Percentiles rank a stretch among this genome's conserved stretches.
Conservation (phyloP, 2,888 invertebrate genomes). For the Iphiclides podalirius region DNA sequence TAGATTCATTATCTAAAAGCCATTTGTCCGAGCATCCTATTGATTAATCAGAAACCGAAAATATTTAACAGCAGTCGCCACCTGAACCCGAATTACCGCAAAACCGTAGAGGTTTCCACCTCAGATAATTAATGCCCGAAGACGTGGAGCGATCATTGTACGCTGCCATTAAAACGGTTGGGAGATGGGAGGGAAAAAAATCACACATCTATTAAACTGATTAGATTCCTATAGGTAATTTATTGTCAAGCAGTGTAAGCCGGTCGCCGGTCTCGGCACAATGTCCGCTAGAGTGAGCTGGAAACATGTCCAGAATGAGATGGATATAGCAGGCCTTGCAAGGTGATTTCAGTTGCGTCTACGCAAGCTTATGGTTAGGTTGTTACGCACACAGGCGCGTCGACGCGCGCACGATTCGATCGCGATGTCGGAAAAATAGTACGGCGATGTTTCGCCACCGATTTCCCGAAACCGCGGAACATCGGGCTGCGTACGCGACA, state of each 20-base stretch:
- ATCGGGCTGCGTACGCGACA: slow-evolving; percentile 17
- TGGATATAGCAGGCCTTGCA: slow-evolving; percentile 75
- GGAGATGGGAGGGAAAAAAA: slow-evolving; percentile 60
- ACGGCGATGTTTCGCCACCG: slow-evolving; percentile 33
- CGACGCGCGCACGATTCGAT: slow-evolving; percentile 38
- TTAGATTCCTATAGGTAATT: slow-evolving; percentile 79
- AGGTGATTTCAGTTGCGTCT: slow-evolving; percentile 79
- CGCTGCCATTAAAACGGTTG: slow-evolving; percentile 45
- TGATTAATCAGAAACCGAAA: slow-evolving; percentile 10
- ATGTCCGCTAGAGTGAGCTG: slow-evolving; percentile 71
- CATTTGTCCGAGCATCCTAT: slow-evolving; percentile 7
- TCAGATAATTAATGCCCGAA: slow-evolving; percentile 32
- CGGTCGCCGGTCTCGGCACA: slow-evolving; percentile 69
- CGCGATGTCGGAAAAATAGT: slow-evolving; percentile 57
- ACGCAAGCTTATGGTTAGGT: slow-evolving; percentile 74
- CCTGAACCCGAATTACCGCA: slow-evolving; percentile 13
- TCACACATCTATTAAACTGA: slow-evolving; percentile 76
- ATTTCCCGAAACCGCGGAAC: slow-evolving; percentile 28
- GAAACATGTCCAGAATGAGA: slow-evolving; percentile 58
- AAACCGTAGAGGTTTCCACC: slow-evolving; percentile 20
- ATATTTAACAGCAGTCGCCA: slow-evolving; percentile 5
- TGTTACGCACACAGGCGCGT: slow-evolving; percentile 63
- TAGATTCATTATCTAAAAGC: slow-evolving; percentile 6
- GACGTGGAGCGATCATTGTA: slow-evolving; percentile 31
- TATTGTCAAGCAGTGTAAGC: slow-evolving; percentile 61